These are phyloP conservation scores for Oncorhynchus tshawytscha DNA, from an alignment of 2,113 vertebrate species.

Conservation along the genomic window DNA sequence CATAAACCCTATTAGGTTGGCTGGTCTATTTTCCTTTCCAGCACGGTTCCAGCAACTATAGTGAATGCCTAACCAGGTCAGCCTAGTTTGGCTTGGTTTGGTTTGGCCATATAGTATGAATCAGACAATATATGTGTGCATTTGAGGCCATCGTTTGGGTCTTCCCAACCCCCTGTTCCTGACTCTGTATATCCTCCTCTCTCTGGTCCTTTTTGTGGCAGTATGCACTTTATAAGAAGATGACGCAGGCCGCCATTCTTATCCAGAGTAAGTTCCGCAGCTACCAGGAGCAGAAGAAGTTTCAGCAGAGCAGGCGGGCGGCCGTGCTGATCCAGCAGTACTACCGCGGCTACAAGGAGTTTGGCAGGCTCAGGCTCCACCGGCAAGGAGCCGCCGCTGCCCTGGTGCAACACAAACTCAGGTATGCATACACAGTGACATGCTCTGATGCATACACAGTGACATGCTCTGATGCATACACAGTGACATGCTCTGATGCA, in stretches of 20 bases:
- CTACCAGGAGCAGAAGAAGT: constrained; percentile 96
- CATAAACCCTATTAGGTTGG: too few relatives aligned
- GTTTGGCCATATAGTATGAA: too few relatives aligned
- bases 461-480: too few relatives aligned
- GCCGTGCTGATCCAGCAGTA: constrained; percentile 97
- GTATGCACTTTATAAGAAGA: constrained; percentile 99
- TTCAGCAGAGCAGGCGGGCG: constrained; percentile 94
- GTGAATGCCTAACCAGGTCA: too few relatives aligned
- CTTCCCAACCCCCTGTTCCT: neutral
- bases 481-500: too few relatives aligned
- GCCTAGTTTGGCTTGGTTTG: too few relatives aligned
- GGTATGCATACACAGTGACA: constrained; percentile 49
- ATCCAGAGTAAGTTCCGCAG: constrained; percentile 99
- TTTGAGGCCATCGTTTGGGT: constrained; percentile 17
- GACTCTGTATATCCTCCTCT: neutral
- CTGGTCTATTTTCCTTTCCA: too few relatives aligned
- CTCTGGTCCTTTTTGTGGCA: constrained; percentile 54
- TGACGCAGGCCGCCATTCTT: constrained; percentile 99
- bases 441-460: too few relatives aligned
- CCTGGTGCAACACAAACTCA: constrained; percentile 82
- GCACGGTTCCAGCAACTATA: neutral
- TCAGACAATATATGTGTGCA: neutral
- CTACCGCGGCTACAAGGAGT: constrained; percentile 95
- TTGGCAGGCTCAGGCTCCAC: constrained; percentile 84
- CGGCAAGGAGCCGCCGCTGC: constrained; percentile 83